Conservation (phyloP, 2,888 invertebrate species). For the Sialis fuliginosa region DNA sequence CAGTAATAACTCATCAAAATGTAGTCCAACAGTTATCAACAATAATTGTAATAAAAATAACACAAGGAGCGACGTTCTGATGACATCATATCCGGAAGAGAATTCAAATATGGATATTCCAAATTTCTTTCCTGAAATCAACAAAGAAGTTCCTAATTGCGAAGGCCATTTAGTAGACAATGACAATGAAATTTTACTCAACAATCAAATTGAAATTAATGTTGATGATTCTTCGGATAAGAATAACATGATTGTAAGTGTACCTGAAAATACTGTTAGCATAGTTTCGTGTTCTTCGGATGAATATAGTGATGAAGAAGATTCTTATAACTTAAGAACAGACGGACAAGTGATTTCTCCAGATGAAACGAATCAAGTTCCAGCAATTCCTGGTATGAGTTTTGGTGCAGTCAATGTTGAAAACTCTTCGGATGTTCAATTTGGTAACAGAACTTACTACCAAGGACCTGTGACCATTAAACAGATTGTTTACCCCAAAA, state of each 20-base stretch:
- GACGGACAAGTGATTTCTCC: conserved; percentile 7
- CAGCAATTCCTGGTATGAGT: conserved; percentile 12
- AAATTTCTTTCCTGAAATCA: too few relatives aligned
- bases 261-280: background rate
- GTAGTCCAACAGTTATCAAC: too few relatives aligned
- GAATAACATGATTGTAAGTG: background rate
- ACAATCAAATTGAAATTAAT: background rate
- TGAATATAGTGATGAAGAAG: conserved; percentile 8
- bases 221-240: background rate
- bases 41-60: too few relatives aligned
- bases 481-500: conserved; percentile 39
- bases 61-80: too few relatives aligned
- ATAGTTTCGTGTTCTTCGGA: conserved; percentile 2
- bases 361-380: conserved; percentile 3
- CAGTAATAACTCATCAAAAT: too few relatives aligned
- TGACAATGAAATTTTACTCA: background rate
- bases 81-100: too few relatives aligned
- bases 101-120: too few relatives aligned
- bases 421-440: conserved; percentile 53
- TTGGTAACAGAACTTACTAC: conserved; percentile 60
- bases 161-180: background rate
- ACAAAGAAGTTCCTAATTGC: too few relatives aligned
- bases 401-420: conserved; percentile 45
- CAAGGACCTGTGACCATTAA: conserved; percentile 64
- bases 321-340: conserved; percentile 7